Evolutionary conservation across 2,888 invertebrate species (phyloP), one percentile per base, ranked within the genome.

Genomic region (Erebia epiphron): DNA sequence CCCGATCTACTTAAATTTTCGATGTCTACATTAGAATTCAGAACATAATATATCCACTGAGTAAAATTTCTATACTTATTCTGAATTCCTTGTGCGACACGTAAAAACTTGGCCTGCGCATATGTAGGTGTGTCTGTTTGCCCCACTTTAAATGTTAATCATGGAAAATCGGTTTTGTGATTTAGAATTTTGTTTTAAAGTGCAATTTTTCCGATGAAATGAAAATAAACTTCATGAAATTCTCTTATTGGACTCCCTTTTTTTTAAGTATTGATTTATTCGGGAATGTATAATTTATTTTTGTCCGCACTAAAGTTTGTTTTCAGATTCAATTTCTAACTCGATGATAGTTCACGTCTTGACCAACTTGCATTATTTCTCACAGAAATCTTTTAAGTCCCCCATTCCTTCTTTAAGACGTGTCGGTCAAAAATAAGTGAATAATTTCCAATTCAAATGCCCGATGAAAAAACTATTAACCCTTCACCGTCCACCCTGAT

Each of bases 401-500:
- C 13, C 18, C 18, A 21, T 50, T 49, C 14, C 35, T 56, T 21
- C 21, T 46, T 46, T 66, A 21, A 21, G 35, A 43, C 56, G 56
- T 35, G 56, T 67, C 50, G 67, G 67, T 67, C 67, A 60, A 67
- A 60, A 67, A 57, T 65, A 67, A 67, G 18, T 56, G 68, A 71
- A 43, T 61, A 16, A 16, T 66, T 61, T 50, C 61, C 62, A 65
- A 57, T 70, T 56, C 50, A 71, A 73, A 72, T 67, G 66, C 49
- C n/a, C 58, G 57, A 71, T 73, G 62, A 46, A 77, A 77, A 77
- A 79, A 79, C 76, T 75, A 75, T 77, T 83, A 87, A 90, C 91
- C 90, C 91, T 88, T 88, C 81, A 78, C 75, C 73, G 80, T 79
- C 78, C 79, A 79, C 83, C 79, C 81, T 82, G 86, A 88, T 87